These are phyloP conservation scores for Polypterus senegalus DNA, from an alignment of 2,113 vertebrate genomes.

Conservation along the genomic window DNA sequence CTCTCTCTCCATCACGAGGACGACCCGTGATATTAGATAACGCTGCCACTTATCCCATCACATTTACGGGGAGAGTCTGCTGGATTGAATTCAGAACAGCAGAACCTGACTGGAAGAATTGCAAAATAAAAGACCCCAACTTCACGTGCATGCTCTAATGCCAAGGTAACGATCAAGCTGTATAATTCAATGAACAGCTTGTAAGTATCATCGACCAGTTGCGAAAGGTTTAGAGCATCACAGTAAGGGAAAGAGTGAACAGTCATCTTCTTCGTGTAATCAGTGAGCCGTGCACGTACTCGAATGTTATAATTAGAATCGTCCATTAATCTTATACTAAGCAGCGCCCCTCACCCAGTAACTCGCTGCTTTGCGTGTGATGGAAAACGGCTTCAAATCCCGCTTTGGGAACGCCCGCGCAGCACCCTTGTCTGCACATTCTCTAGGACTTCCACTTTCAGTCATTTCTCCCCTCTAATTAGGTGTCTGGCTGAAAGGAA, in stretches of 20 bases:
- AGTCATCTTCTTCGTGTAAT: neutral
- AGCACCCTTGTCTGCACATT: neutral
- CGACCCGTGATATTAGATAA: too few species aligned
- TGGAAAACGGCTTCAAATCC: neutral
- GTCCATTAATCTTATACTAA: neutral
- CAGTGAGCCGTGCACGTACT: neutral
- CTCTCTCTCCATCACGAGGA: too few species aligned
- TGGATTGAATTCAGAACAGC: too few species aligned
- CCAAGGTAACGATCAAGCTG: conserved; percentile 1
- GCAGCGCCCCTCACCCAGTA: neutral
- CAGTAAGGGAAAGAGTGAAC: neutral
- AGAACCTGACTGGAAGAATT: too few species aligned
- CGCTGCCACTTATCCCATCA: too few species aligned
- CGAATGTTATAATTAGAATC: neutral
- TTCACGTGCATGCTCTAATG: conserved; percentile 1
- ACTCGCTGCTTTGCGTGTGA: neutral
- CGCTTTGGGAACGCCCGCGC: neutral
- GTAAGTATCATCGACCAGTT: neutral
- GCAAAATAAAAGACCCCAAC: conserved; percentile 18
- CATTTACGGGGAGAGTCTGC: too few species aligned
- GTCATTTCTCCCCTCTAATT: neutral
- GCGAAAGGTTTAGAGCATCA: neutral
- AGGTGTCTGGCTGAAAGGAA: too few species aligned
- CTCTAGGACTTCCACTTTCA: neutral
- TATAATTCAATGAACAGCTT: neutral